Conservation (phyloP, 2,797 vertebrate genomes). For the Iguana delicatissima region DNA sequence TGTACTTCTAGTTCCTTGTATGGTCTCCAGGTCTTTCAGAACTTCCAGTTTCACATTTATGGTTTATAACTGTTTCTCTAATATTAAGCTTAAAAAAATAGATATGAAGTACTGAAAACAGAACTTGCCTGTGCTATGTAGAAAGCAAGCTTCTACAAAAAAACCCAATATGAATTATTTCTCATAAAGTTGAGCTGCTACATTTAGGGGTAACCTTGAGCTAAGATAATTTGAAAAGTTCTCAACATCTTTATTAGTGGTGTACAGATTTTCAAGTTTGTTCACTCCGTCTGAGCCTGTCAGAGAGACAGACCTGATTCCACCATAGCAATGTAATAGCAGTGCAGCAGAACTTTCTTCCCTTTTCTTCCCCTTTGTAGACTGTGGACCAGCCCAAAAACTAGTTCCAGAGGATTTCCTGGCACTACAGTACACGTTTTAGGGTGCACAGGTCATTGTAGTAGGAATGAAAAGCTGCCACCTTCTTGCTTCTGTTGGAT, state of each 20-base stretch:
- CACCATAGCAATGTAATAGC: neutral
- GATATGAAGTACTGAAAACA: slow-evolving; percentile 64
- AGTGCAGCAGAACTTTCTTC: neutral
- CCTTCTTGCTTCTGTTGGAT: neutral
- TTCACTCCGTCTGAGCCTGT: neutral
- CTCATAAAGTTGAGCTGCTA: slow-evolving; percentile 27
- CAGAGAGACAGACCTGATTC: neutral
- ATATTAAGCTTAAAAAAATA: slow-evolving; percentile 51
- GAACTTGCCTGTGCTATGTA: slow-evolving; percentile 53
- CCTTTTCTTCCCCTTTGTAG: neutral
- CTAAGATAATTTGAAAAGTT: slow-evolving; percentile 6
- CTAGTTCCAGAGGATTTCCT: neutral
- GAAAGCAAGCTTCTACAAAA: slow-evolving; percentile 47
- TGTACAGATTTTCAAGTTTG: neutral
- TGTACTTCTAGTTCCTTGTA: slow-evolving; percentile 40
- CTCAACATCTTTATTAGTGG: neutral
- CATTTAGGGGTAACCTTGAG: slow-evolving; percentile 44
- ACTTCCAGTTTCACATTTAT: slow-evolving; percentile 37
- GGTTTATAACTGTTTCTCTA: slow-evolving; percentile 31
- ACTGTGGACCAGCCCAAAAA: neutral
- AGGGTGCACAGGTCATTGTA: neutral
- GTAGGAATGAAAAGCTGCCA: neutral
- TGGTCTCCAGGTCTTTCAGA: slow-evolving; percentile 62
- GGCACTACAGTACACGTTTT: neutral
- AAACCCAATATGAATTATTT: slow-evolving; percentile 23